Percentiles rank a stretch among this genome's conserved stretches.
Evolutionary conservation across 1,140 invertebrate genomes (phyloP).

Genomic region (Aphelenchoides fujianensis): DNA sequence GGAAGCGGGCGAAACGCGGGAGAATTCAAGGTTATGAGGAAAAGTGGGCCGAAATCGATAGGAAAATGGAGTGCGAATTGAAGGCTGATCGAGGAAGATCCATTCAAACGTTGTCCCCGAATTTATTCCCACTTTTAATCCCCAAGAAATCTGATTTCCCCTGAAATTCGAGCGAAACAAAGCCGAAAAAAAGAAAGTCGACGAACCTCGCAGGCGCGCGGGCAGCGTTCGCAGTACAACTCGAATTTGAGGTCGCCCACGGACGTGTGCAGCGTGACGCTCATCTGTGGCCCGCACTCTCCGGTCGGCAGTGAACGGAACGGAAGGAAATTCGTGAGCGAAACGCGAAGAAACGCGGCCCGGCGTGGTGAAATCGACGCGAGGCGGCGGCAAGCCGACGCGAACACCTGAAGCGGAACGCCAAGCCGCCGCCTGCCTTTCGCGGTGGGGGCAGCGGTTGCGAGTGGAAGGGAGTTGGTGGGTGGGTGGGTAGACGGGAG

Average conservation of each 20-base stretch:
- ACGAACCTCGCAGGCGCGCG: slow-evolving; percentile 80
- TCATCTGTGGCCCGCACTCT: slow-evolving; percentile 64
- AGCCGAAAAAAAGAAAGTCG: neutral
- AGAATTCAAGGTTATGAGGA: no score
- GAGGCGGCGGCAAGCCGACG: neutral
- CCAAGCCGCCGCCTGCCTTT: neutral
- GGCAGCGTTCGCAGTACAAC: slow-evolving; percentile 88
- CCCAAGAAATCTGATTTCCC: no score
- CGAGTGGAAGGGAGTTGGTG: neutral
- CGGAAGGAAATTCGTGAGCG: neutral
- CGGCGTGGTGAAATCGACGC: neutral
- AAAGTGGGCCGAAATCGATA: no score
- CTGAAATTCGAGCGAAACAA: neutral
- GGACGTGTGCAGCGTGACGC: slow-evolving; percentile 91
- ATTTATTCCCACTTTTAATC: no score
- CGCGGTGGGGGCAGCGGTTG: neutral
- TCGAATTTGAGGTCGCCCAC: slow-evolving; percentile 94
- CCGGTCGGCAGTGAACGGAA: neutral
- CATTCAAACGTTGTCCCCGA: no score
- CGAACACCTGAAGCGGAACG: neutral
- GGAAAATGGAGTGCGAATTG: no score
- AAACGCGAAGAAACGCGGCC: neutral
- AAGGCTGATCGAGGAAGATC: no score
- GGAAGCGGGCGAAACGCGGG: neutral
- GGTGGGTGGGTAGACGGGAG: no score